These are phyloP conservation scores for Aphidoletes aphidimyza DNA, from an alignment of 2,888 invertebrate species.

Conservation along the genomic window DNA sequence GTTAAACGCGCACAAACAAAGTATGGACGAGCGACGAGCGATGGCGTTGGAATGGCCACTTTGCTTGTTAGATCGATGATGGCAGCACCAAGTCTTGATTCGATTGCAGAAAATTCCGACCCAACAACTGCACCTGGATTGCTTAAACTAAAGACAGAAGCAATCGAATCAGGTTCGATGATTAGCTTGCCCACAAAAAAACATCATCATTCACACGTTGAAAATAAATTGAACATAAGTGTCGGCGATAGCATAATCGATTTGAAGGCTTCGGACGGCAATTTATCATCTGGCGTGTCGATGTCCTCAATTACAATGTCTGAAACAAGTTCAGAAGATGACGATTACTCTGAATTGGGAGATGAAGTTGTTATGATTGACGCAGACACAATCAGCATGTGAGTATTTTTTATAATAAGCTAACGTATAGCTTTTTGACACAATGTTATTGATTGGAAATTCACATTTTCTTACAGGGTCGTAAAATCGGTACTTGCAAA, in stretches of 20 bases:
- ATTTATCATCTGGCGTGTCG: constrained; percentile 54
- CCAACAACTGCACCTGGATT: not conserved
- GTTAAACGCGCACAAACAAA: constrained; percentile 63
- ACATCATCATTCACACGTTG: not conserved
- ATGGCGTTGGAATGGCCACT: constrained; percentile 74
- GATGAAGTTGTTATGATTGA: constrained; percentile 64
- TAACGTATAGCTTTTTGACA: not conserved
- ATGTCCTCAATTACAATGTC: constrained; percentile 18
- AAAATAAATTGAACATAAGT: constrained; percentile 30
- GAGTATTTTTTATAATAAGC: no score
- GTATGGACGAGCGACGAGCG: constrained; percentile 62
- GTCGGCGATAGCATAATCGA: constrained; percentile 18
- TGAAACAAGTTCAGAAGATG: constrained; percentile 61
- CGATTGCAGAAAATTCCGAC: constrained; percentile 52
- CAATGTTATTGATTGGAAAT: not conserved
- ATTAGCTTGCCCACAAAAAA: not conserved
- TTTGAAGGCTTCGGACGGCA: constrained; percentile 38
- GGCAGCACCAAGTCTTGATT: constrained; percentile 56
- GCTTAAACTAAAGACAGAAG: not conserved
- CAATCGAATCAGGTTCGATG: not conserved
- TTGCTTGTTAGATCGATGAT: constrained; percentile 74
- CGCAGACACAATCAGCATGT: constrained; percentile 70
- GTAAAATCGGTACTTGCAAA: constrained; percentile 69
- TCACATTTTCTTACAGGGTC: constrained; percentile 60
- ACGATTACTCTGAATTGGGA: constrained; percentile 59